phyloP scores from a whole-genome alignment of 2,888 invertebrate species.

The Ormyrus nitidulus region DNA sequence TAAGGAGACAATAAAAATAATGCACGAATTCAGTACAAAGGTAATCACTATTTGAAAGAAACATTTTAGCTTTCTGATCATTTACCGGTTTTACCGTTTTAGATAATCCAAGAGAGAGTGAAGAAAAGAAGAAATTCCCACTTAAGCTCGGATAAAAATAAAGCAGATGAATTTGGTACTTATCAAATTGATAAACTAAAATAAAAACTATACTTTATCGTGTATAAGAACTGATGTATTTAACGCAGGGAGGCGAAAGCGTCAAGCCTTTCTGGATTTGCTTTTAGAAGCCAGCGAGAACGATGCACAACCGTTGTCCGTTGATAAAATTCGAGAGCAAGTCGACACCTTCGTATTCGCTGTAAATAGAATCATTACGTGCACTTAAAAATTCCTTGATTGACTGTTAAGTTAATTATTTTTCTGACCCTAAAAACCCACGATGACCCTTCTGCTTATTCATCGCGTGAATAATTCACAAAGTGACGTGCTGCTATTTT shows the following conservation, averaged over 20 bases:
- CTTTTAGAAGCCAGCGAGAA: conserved; percentile 79
- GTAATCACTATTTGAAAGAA: conserved; percentile 43
- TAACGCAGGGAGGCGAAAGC: conserved; percentile 77
- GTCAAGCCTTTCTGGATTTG: conserved; percentile 83
- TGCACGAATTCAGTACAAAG: conserved; percentile 60
- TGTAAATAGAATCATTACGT: conserved; percentile 69
- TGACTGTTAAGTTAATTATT: not conserved
- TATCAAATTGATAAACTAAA: not conserved
- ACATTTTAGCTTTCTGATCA: too few relatives aligned
- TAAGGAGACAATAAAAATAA: conserved; percentile 51
- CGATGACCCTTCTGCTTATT: not conserved
- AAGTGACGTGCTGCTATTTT: not conserved
- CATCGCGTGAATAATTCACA: not conserved
- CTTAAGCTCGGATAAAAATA: not conserved
- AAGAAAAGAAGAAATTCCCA: not conserved
- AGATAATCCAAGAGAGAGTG: conserved; percentile 22
- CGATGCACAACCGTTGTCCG: conserved; percentile 79
- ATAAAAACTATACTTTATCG: not conserved
- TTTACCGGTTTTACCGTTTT: not conserved
- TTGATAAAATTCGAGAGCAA: conserved; percentile 81
- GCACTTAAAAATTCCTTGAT: not conserved
- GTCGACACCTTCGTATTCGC: conserved; percentile 87
- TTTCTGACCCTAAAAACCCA: not conserved
- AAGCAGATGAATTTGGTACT: conserved; percentile 18
- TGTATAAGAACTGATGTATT: not conserved